Conservation (phyloP, 2,797 vertebrate species). For the Cirrhinus mrigala region DNA sequence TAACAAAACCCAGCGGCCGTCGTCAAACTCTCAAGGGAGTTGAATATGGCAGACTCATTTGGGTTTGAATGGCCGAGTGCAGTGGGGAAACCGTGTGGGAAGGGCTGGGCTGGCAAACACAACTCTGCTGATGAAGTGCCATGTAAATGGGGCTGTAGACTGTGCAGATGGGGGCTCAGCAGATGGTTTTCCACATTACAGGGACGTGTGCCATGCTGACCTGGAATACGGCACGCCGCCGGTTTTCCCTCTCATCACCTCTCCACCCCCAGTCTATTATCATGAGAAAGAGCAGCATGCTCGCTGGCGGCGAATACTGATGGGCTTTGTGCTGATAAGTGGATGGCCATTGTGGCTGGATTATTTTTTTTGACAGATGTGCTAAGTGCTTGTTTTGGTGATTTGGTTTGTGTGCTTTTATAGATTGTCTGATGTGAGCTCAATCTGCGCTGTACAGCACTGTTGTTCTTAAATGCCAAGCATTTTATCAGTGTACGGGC, state of each 20-base stretch:
- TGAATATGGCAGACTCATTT: constrained; percentile 42
- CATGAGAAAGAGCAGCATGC: constrained; percentile 74
- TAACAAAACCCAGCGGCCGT: constrained; percentile 35
- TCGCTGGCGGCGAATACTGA: constrained; percentile 63
- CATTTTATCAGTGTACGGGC: constrained; percentile 22
- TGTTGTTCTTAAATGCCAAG: constrained; percentile 25
- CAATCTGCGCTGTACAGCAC: background rate
- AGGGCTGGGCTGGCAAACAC: constrained; percentile 42
- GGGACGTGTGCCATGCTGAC: constrained; percentile 34
- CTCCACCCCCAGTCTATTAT: constrained; percentile 65
- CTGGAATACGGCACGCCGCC: background rate
- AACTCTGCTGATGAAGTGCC: constrained; percentile 30
- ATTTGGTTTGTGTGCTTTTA: constrained; percentile 39
- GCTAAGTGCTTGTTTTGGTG: constrained; percentile 44
- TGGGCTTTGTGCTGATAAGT: constrained; percentile 59
- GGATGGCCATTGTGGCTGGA: constrained; percentile 46
- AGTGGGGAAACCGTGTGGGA: constrained; percentile 6
- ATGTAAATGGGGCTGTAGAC: constrained; percentile 45
- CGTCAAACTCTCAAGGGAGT: constrained; percentile 21
- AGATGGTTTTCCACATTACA: constrained; percentile 51
- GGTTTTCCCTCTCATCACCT: constrained; percentile 30
- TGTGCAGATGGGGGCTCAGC: constrained; percentile 39
- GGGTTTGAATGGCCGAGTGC: constrained; percentile 49
- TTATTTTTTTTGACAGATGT: constrained; percentile 46
- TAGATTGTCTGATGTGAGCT: constrained; percentile 25